phyloP scores from a whole-genome alignment of 2,113 vertebrate genomes.

The Onychostoma macrolepis region DNA sequence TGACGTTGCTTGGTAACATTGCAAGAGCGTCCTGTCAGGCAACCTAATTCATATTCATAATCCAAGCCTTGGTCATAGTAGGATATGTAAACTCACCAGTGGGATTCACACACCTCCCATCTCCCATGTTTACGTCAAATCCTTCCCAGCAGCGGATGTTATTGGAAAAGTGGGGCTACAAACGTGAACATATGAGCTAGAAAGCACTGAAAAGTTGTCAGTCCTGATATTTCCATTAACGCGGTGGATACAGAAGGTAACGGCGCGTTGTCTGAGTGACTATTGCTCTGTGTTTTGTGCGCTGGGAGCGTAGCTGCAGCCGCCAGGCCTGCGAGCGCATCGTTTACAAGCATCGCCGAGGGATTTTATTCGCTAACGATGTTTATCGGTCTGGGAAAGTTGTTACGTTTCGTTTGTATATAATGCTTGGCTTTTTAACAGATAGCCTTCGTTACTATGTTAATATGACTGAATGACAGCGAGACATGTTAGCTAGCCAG shows the following conservation, averaged over 20 bases:
- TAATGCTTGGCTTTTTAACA: not conserved
- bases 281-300: not conserved
- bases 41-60: conserved; percentile 13
- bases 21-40: not conserved
- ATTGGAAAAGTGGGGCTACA: conserved; percentile 11
- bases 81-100: not conserved
- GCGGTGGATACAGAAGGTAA: conserved; percentile 6
- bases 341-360: not conserved
- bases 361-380: not conserved
- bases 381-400: not conserved
- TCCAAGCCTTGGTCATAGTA: not conserved
- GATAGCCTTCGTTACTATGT: not conserved
- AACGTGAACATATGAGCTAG: not conserved
- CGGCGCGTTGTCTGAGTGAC: not conserved
- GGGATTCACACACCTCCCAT: conserved; percentile 11
- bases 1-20: conserved; percentile 8
- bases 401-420: not conserved
- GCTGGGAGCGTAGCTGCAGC: not conserved
- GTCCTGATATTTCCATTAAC: not conserved
- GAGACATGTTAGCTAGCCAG: not conserved
- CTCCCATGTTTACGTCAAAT: conserved; percentile 58
- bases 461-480: not conserved
- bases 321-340: not conserved
- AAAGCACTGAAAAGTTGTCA: not conserved
- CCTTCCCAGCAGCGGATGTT: conserved; percentile 45